phyloP scores from a whole-genome alignment of 2,113 vertebrate species.

The Phaethon lepturus region DNA sequence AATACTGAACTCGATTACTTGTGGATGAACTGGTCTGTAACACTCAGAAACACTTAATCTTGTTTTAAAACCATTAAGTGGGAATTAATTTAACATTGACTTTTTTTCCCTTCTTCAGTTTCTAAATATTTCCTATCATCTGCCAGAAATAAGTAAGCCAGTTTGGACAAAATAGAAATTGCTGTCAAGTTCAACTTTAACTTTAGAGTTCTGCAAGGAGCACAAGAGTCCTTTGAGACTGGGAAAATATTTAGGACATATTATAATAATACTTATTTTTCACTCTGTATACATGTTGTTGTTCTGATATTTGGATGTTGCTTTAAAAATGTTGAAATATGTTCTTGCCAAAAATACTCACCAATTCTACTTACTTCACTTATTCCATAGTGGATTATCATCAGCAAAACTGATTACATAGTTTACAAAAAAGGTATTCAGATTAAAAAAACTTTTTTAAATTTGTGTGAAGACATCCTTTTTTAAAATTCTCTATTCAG shows the following conservation, averaged over 20 bases:
- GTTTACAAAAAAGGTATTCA: not conserved
- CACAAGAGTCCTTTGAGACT: not conserved
- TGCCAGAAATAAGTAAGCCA: not conserved
- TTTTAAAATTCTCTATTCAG: not conserved
- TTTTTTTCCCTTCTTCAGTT: not conserved
- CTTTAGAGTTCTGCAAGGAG: not conserved
- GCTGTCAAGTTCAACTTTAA: not conserved
- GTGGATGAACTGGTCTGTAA: not conserved
- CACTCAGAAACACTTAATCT: not conserved
- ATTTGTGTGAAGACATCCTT: not conserved
- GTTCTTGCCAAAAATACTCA: not conserved
- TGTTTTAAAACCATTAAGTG: not conserved
- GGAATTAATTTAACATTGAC: not conserved
- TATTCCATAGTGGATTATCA: not conserved
- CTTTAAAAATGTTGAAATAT: not conserved
- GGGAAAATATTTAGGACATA: not conserved
- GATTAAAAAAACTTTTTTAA: not conserved
- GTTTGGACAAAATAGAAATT: not conserved
- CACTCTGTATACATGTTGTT: not conserved
- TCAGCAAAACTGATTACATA: not conserved
- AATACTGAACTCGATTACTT: not conserved
- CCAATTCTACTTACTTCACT: not conserved
- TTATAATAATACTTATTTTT: not conserved
- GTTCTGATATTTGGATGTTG: not conserved
- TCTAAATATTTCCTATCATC: not conserved